Conservation (phyloP, 2,888 invertebrate species). For the Schizotus pectinicornis region DNA sequence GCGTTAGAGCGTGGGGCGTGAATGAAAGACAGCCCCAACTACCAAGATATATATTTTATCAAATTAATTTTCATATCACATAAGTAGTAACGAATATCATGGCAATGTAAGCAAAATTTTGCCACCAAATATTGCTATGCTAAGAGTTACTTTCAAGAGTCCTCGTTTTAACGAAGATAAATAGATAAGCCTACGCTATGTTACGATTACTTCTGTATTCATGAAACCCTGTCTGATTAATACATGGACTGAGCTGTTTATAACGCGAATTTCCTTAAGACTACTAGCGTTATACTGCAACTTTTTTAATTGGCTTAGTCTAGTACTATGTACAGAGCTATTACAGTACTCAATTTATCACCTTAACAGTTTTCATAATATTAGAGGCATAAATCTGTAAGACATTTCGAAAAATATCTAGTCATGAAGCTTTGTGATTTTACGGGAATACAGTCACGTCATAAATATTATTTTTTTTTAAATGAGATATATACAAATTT, state of each 20-base stretch:
- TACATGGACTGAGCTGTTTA: constrained; percentile 27
- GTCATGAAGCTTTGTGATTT: constrained; percentile 16
- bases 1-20: neutral
- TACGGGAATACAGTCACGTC: constrained; percentile 32
- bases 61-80: constrained; percentile 36
- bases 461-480: constrained; percentile 19
- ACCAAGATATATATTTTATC: constrained; percentile 34
- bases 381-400: constrained; percentile 35
- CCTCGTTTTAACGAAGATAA: constrained; percentile 14
- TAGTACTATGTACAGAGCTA: constrained; percentile 3
- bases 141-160: constrained; percentile 25
- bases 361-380: constrained; percentile 18
- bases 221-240: constrained; percentile 29
- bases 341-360: constrained; percentile 16
- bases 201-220: constrained; percentile 20
- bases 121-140: constrained; percentile 30
- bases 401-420: constrained; percentile 48
- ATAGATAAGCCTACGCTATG: constrained; percentile 25
- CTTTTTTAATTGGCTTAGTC: constrained; percentile 19
- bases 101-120: constrained; percentile 41
- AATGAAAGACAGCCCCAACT: constrained; percentile 16
- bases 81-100: constrained; percentile 37
- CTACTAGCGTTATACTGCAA: constrained; percentile 8
- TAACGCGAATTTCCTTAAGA: constrained; percentile 5
- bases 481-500: constrained; percentile 29